Conservation (phyloP, 1,140 invertebrate species). For the Drosophila repleta region DNA sequence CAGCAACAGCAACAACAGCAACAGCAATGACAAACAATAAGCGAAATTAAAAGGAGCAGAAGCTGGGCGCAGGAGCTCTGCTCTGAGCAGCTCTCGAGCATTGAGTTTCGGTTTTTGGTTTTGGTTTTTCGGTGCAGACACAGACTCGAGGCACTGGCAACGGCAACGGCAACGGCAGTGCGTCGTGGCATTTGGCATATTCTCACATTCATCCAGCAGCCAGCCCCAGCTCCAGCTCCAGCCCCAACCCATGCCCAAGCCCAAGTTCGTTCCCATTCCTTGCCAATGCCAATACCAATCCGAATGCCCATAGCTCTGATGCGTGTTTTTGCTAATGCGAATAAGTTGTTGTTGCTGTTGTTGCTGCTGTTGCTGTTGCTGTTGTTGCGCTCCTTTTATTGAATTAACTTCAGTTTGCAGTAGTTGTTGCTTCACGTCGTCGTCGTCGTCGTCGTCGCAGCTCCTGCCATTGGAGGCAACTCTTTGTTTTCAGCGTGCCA, state of each 20-base stretch:
- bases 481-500: slow-evolving; percentile 61
- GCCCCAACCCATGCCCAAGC: slow-evolving; percentile 42
- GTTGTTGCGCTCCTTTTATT: slow-evolving; percentile 58
- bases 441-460: slow-evolving; percentile 4
- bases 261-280: slow-evolving; percentile 4
- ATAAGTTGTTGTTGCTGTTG: slow-evolving; percentile 63
- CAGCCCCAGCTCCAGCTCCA: slow-evolving; percentile 29
- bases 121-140: slow-evolving; percentile 35
- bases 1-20: slow-evolving; percentile 25
- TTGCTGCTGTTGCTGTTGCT: slow-evolving; percentile 26
- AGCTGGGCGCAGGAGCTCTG: slow-evolving; percentile 9
- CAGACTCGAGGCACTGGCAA: slow-evolving; percentile 15
- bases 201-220: slow-evolving; percentile 71
- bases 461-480: slow-evolving; percentile 41
- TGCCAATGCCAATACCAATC: slow-evolving; percentile 22
- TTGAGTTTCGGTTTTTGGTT: slow-evolving; percentile 35
- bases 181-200: slow-evolving; percentile 74
- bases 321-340: slow-evolving; percentile 79
- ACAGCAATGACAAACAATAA: slow-evolving; percentile 61
- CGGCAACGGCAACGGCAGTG: slow-evolving; percentile 14
- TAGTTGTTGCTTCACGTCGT: slow-evolving; percentile 35
- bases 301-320: slow-evolving; percentile 41
- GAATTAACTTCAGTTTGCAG: slow-evolving; percentile 70
- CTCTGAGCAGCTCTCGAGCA: slow-evolving; percentile 21
- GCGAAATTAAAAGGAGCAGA: slow-evolving; percentile 63